Percentiles rank a stretch among this genome's conserved stretches.
Conservation (phyloP, 2,113 vertebrate genomes). For the Gobiocypris rarus region DNA sequence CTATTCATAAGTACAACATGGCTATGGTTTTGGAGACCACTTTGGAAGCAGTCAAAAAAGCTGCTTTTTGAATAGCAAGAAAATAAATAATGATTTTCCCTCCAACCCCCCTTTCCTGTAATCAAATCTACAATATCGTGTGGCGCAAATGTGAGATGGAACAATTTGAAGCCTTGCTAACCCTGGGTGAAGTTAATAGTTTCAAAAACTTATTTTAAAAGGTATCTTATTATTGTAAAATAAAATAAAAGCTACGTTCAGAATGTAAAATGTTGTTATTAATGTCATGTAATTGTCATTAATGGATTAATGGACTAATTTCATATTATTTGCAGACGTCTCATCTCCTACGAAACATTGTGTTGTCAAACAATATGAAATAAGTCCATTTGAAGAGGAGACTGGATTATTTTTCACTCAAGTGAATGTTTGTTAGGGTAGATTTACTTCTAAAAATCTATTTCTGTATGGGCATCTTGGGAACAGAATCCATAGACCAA, state of each 20-base stretch:
- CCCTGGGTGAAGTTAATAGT: background rate
- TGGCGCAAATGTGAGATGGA: background rate
- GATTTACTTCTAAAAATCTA: background rate
- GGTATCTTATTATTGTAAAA: background rate
- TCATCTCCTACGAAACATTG: background rate
- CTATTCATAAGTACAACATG: conserved; percentile 59
- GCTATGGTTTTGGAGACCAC: conserved; percentile 37
- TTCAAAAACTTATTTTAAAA: conserved; percentile 15
- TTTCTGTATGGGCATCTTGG: background rate
- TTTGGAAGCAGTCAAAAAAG: background rate
- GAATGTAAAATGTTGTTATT: background rate
- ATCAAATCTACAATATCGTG: conserved; percentile 18
- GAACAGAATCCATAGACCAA: background rate
- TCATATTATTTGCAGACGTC: background rate
- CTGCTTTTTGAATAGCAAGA: background rate
- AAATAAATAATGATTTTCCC: background rate
- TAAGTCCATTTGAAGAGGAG: background rate
- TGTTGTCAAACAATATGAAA: background rate
- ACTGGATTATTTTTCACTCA: background rate
- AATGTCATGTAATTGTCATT: no score
- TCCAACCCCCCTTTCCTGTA: background rate
- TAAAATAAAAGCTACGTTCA: background rate
- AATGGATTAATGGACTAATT: no score
- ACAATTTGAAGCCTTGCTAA: conserved; percentile 1
- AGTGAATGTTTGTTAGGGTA: background rate